Evolutionary conservation across 2,113 vertebrate species (phyloP).

Genomic region (Azemiops feae): DNA sequence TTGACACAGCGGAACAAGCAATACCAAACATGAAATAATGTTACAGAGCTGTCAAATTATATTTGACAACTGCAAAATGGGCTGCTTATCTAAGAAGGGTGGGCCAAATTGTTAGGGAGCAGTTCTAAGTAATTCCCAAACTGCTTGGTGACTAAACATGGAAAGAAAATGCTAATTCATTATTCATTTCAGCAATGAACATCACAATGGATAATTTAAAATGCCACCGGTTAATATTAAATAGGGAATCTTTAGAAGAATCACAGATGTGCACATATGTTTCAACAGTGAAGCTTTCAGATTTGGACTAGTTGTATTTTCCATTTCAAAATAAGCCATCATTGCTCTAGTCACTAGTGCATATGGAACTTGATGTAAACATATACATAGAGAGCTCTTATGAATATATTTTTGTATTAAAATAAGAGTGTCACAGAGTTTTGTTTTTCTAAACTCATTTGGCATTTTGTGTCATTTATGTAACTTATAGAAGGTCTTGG

Average conservation of each 20-base stretch:
- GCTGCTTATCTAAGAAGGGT: slow-evolving; percentile 48
- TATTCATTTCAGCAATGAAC: slow-evolving; percentile 56
- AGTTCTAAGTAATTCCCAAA: slow-evolving; percentile 55
- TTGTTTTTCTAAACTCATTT: not conserved
- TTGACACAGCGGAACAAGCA: slow-evolving; percentile 41
- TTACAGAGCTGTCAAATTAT: slow-evolving; percentile 59
- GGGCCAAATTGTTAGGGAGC: slow-evolving; percentile 49
- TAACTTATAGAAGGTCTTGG: not conserved
- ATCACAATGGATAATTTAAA: slow-evolving; percentile 55
- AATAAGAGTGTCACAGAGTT: not conserved
- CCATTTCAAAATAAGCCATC: slow-evolving; percentile 19
- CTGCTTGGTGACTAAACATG: slow-evolving; percentile 55
- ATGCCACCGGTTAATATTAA: slow-evolving; percentile 60
- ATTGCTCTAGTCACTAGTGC: not conserved
- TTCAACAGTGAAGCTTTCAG: slow-evolving; percentile 46
- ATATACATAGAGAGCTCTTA: not conserved
- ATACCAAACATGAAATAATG: slow-evolving; percentile 31
- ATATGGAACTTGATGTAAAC: not conserved
- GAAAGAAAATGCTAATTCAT: slow-evolving; percentile 62
- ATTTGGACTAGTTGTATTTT: slow-evolving; percentile 36
- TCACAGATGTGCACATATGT: slow-evolving; percentile 36
- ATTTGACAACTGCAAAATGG: slow-evolving; percentile 57
- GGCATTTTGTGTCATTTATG: not conserved
- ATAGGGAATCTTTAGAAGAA: not conserved
- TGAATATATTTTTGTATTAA: not conserved